Conservation (phyloP, 2,113 vertebrate genomes). For the Pungitius pungitius region DNA sequence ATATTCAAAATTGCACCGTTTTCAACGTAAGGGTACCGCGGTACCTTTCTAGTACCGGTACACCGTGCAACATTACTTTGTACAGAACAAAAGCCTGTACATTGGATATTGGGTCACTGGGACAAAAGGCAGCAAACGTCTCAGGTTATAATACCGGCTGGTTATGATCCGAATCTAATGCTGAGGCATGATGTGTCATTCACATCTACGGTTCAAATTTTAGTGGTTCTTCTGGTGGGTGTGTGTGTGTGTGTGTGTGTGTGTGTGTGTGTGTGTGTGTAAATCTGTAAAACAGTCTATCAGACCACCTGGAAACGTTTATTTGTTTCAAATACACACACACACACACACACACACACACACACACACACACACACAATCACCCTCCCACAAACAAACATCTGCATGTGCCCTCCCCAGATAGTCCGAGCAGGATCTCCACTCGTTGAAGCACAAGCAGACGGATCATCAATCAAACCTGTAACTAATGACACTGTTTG, state of each 20-base stretch:
- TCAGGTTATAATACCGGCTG: background rate
- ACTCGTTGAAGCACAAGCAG: constrained; percentile 23
- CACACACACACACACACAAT: no score
- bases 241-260: constrained; percentile 3
- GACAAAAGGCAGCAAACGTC: background rate
- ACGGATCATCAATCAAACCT: no score
- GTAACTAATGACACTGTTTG: no score
- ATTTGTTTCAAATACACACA: constrained; percentile 52
- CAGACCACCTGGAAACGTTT: constrained; percentile 43
- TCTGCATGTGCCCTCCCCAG: background rate
- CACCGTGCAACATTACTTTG: no score
- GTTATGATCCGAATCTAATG: background rate
- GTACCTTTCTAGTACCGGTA: no score
- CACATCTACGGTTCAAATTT: background rate
- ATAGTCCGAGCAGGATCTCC: background rate
- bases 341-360: no score
- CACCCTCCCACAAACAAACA: no score
- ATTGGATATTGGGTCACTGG: constrained; percentile 11
- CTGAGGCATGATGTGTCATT: background rate
- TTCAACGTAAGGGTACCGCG: no score
- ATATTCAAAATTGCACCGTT: no score
- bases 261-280: background rate
- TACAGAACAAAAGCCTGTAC: background rate
- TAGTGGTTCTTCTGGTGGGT: background rate
- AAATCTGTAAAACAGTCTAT: constrained; percentile 14